Evolutionary conservation across 2,113 vertebrate genomes (phyloP).

Genomic region (Paradisaea rubra): DNA sequence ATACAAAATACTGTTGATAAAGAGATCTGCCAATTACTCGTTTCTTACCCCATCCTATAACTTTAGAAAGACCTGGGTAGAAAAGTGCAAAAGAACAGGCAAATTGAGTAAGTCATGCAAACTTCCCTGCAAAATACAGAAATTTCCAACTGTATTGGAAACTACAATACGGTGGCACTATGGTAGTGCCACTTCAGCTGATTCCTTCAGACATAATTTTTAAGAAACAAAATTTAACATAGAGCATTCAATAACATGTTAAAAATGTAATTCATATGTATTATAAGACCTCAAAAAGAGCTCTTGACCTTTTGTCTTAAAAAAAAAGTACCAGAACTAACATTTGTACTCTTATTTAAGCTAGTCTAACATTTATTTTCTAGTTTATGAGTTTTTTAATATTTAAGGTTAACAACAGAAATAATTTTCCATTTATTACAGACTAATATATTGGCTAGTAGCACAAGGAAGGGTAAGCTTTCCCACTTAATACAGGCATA

Average conservation of each 20-base stretch:
- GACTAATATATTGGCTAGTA: background rate
- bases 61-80: background rate
- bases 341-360: background rate
- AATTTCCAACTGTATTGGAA: background rate
- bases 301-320: background rate
- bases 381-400: background rate
- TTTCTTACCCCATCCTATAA: background rate
- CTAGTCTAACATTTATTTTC: background rate
- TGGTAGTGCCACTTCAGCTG: background rate
- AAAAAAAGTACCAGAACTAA: background rate
- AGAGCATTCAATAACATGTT: background rate
- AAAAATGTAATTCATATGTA: background rate
- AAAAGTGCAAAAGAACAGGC: background rate
- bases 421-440: background rate
- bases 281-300: background rate
- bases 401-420: background rate
- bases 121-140: background rate
- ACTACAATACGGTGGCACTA: too few species aligned
- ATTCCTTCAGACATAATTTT: background rate
- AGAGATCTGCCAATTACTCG: background rate
- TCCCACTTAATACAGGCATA: background rate
- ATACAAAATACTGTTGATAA: background rate
- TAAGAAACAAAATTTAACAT: background rate
- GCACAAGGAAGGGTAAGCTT: background rate
- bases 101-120: background rate